Conservation (phyloP, 2,113 vertebrate genomes). For the Tautogolabrus adspersus region DNA sequence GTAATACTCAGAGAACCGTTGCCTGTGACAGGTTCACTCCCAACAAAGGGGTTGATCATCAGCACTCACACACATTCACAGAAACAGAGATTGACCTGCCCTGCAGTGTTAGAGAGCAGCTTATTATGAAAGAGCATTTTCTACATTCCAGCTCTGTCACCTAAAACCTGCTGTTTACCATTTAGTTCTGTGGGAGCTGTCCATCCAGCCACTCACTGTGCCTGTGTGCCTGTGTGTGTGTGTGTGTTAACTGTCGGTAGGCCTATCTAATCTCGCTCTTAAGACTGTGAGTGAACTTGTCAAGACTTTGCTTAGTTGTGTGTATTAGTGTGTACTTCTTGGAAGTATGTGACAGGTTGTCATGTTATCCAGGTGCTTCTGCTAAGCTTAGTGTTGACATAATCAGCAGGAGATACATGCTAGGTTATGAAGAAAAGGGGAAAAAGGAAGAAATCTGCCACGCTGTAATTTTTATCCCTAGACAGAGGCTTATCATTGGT, state of each 20-base stretch:
- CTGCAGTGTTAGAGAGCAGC: slow-evolving; percentile 56
- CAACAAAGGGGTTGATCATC: slow-evolving; percentile 9
- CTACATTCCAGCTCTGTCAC: slow-evolving; percentile 73
- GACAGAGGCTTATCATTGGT: no score
- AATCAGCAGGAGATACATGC: slow-evolving; percentile 25
- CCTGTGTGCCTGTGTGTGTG: slow-evolving; percentile 20
- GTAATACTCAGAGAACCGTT: background rate
- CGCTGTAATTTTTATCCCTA: background rate
- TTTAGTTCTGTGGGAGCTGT: slow-evolving; percentile 67
- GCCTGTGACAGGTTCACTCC: slow-evolving; percentile 39
- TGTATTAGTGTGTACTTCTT: slow-evolving; percentile 42
- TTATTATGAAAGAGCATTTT: slow-evolving; percentile 74
- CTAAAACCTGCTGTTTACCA: slow-evolving; percentile 74
- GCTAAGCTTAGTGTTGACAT: slow-evolving; percentile 53
- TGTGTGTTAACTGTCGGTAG: slow-evolving; percentile 48
- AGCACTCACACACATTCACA: background rate
- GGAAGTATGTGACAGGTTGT: slow-evolving; percentile 59
- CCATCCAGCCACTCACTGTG: slow-evolving; percentile 43
- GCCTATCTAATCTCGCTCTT: slow-evolving; percentile 54
- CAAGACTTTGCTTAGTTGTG: slow-evolving; percentile 48
- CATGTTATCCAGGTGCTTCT: slow-evolving; percentile 61
- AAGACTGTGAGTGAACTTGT: slow-evolving; percentile 57
- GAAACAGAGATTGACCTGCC: slow-evolving; percentile 45
- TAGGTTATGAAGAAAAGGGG: background rate
- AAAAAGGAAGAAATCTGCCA: background rate